Base-by-base conservation (phyloP, 2,797 vertebrate species). In the Merluccius polli region DNA sequence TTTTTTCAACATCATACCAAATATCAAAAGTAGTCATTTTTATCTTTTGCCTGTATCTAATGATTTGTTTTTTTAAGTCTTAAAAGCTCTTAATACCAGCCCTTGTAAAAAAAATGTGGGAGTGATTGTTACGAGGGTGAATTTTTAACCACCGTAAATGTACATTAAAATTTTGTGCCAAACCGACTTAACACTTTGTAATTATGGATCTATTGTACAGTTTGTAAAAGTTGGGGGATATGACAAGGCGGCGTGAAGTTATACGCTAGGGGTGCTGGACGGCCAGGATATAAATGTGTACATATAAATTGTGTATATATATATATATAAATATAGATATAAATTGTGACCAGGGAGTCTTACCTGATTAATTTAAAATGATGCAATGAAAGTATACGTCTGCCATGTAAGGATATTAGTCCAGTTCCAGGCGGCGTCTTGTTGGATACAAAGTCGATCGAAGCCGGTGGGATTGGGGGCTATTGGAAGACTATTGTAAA, bases 1-100 rank as follows among this genome's bases (percentile, higher is more conserved):
- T 83, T 86, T 83, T 85, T 90, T 87, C 86, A 88, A 86, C 82
- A 77, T 85, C 77, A 88, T 87, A 86, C 91, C 91, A 93, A 83
- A 83, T 85, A 78, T 73, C 67, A 36, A 91, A 12, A n/a, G 21
- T 41, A 8, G 38, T 41, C 5, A 91, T 88, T 68, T 79, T n/a
- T n/a, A n/a, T n/a, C n/a, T n/a, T 72, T 63, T 63, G 21, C 15
- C 78, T 75, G 63, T 27, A 2, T 27, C 36, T 27, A 29, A 73
- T 30, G 29, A n/a, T 48, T 41, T 48, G 15, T 11, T 11, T 27
- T 27, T 65, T 11, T 65, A 32, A 27, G 33, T 24, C 31, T 24
- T 72, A 27, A 44, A n/a, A 41, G 24, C 29, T 24, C 70, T 35
- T 29, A 41, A 72, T 29, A 72, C n/a, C 31, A 69, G 24, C 71